A percentile compares a stretch with the other conserved stretches of the same genome.
These are phyloP conservation scores for Anas platyrhynchos DNA, from an alignment of 2,113 vertebrate species.

Conservation along the genomic window DNA sequence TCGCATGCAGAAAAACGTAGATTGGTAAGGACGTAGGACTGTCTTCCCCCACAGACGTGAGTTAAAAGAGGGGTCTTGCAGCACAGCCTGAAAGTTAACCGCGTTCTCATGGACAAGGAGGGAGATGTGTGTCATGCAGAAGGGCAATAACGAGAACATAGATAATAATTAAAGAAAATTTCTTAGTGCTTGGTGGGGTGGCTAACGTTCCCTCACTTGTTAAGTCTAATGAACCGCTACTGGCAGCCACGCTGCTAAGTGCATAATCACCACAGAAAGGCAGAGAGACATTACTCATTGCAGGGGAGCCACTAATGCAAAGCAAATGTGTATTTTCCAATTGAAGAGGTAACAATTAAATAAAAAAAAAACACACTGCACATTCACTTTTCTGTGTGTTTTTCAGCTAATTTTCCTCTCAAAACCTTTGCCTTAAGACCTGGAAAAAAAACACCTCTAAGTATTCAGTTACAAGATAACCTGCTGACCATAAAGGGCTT, in stretches of 20 bases:
- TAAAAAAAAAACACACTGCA: neutral
- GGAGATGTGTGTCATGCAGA: neutral
- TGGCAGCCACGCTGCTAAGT: neutral
- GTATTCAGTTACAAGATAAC: neutral
- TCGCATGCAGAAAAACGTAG: fast-evolving
- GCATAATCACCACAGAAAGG: neutral
- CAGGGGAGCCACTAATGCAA: neutral
- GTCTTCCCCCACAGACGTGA: neutral
- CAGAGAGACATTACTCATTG: neutral
- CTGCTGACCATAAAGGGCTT: neutral
- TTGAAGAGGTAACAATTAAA: neutral
- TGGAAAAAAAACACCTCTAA: neutral
- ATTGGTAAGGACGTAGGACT: neutral
- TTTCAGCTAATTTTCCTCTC: neutral
- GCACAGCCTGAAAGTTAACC: neutral
- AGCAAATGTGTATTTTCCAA: neutral
- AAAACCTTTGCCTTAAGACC: neutral
- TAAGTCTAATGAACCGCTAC: neutral
- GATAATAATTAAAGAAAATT: neutral
- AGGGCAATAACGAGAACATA: neutral
- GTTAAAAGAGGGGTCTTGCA: neutral
- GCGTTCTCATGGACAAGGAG: neutral
- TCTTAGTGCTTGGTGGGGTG: neutral
- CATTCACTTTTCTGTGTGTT: fast-evolving
- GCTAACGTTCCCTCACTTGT: neutral